Percentiles rank a stretch among this genome's conserved stretches.
Evolutionary conservation across 1,140 invertebrate species (phyloP).

Genomic region (Pogonomyrmex californicus): DNA sequence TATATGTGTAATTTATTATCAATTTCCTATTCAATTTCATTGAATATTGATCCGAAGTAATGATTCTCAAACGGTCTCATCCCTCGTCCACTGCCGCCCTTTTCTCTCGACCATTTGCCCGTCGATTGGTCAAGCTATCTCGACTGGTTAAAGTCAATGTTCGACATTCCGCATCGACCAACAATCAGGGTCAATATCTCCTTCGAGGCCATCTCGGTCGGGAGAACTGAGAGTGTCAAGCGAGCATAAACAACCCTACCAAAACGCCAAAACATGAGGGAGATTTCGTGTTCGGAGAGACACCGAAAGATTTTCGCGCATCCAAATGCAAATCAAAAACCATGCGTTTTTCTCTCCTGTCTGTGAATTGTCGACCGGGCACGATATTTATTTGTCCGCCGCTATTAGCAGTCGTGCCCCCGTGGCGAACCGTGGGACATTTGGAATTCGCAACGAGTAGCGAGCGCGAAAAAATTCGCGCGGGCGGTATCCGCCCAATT

Average conservation of each 20-base stretch:
- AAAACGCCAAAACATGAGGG: background rate
- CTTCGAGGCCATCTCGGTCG: conserved; percentile 29
- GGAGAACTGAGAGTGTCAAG: conserved; percentile 11
- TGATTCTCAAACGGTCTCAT: background rate
- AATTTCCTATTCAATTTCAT: background rate
- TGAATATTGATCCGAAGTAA: background rate
- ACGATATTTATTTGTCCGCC: conserved; percentile 30
- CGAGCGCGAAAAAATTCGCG: background rate
- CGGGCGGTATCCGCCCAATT: background rate
- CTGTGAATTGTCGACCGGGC: conserved; percentile 1
- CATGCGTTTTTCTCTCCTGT: background rate
- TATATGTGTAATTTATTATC: background rate
- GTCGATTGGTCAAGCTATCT: conserved; percentile 62
- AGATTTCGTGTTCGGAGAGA: background rate
- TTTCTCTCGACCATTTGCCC: conserved; percentile 20
- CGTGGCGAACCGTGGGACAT: background rate
- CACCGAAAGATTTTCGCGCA: background rate
- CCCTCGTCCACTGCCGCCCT: background rate
- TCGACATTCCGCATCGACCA: conserved; percentile 31
- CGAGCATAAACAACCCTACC: conserved; percentile 7
- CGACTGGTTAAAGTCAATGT: conserved; percentile 50
- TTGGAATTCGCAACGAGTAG: conserved; percentile 10
- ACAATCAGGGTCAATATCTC: conserved; percentile 56
- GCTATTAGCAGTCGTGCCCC: background rate
- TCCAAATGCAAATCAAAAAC: background rate